phyloP scores from a whole-genome alignment of 2,113 vertebrate genomes.

The Lampris incognitus region DNA sequence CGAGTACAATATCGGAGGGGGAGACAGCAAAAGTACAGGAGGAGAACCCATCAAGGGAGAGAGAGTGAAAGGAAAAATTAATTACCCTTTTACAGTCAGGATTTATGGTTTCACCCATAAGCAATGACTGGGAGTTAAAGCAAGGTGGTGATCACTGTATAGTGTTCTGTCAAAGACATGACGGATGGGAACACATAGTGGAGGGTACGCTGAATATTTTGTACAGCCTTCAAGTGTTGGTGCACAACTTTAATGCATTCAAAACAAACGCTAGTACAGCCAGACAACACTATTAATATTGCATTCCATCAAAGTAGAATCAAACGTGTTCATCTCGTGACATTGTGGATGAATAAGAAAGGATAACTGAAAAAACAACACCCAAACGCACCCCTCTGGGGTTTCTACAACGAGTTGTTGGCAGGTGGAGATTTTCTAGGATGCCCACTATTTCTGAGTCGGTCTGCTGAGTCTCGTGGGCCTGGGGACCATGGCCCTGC shows the following conservation, averaged over 20 bases:
- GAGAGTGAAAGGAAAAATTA: not conserved
- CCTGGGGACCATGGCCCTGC: no score
- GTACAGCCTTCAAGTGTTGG: no score
- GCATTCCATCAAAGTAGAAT: no score
- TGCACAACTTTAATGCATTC: no score
- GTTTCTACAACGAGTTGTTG: not conserved
- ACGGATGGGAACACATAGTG: not conserved
- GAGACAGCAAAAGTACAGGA: constrained; percentile 9
- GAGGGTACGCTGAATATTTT: no score
- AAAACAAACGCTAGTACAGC: no score
- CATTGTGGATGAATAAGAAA: no score
- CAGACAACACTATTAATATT: no score
- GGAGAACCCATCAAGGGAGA: not conserved
- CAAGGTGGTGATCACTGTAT: constrained; percentile 26
- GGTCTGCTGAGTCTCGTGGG: no score
- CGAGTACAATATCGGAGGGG: not conserved
- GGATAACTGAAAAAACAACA: not conserved
- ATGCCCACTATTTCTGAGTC: no score
- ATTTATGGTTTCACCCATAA: constrained; percentile 44
- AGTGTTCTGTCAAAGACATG: constrained; percentile 22
- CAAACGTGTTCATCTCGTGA: no score
- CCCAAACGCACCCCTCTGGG: not conserved
- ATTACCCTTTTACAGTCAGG: constrained; percentile 29
- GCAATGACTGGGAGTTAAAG: constrained; percentile 31
- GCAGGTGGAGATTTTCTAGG: no score